These are phyloP conservation scores for Gymnoscopelus braueri DNA, from an alignment of 2,797 vertebrate genomes.

Conservation along the genomic window DNA sequence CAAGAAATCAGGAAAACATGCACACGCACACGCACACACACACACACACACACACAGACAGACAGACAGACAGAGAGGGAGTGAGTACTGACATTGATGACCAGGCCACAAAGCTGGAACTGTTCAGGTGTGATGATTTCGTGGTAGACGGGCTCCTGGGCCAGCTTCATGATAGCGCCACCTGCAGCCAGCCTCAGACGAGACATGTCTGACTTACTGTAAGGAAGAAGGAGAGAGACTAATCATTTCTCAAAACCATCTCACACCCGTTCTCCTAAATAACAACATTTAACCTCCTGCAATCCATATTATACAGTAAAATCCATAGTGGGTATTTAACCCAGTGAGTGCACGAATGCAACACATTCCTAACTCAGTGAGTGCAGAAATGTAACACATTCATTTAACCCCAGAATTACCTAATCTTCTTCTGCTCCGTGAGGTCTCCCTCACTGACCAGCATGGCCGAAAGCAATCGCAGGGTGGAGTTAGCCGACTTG, in stretches of 20 bases:
- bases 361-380: too few relatives aligned
- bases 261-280: too few relatives aligned
- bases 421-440: slow-evolving; percentile 98
- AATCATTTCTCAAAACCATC: too few relatives aligned
- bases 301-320: too few relatives aligned
- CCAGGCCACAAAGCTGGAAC: slow-evolving; percentile 97
- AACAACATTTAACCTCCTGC: too few relatives aligned
- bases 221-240: slow-evolving; percentile 26
- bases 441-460: slow-evolving; percentile 97
- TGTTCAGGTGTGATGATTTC: slow-evolving; percentile 99
- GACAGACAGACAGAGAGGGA: too few relatives aligned
- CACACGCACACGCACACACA: not conserved
- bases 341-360: too few relatives aligned
- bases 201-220: slow-evolving; percentile 99
- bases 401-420: slow-evolving; percentile 71
- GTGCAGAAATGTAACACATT: too few relatives aligned
- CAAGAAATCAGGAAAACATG: too few relatives aligned
- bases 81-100: slow-evolving; percentile 91
- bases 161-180: slow-evolving; percentile 98
- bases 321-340: too few relatives aligned
- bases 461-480: slow-evolving; percentile 96
- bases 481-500: slow-evolving; percentile 97
- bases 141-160: slow-evolving; percentile 98
- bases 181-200: slow-evolving; percentile 96
- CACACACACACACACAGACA: not conserved